phyloP scores from a whole-genome alignment of 2,797 vertebrate species.

The Picus viridis region DNA sequence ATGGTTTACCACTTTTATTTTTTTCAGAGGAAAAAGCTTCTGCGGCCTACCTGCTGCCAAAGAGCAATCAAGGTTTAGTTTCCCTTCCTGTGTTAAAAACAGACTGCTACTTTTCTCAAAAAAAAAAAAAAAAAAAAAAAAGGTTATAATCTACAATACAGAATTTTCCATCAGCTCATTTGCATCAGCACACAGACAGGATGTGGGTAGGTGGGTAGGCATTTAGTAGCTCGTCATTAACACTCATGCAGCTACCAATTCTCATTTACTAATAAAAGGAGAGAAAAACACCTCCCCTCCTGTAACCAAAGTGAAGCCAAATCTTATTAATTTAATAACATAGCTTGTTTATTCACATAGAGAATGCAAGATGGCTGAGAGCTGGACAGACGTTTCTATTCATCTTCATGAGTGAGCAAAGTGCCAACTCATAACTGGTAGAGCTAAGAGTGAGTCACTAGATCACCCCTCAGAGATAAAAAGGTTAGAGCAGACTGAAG shows the following conservation, averaged over 20 bases:
- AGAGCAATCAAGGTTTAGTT: background rate
- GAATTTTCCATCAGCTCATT: background rate
- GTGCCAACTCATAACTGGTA: constrained; percentile 24
- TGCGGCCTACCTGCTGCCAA: background rate
- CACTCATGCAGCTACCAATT: background rate
- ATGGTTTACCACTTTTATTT: constrained; percentile 5
- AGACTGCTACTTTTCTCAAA: background rate
- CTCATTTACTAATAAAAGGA: constrained; percentile 55
- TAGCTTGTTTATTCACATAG: constrained; percentile 3
- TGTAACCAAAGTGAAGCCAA: constrained; percentile 22
- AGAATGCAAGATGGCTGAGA: background rate
- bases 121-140: background rate
- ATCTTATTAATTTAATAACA: constrained; percentile 47
- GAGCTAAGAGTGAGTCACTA: constrained; percentile 60
- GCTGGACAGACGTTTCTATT: constrained; percentile 52
- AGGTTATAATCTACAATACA: background rate
- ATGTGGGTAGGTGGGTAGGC: background rate
- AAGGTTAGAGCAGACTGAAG: constrained; percentile 63
- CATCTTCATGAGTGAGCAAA: constrained; percentile 32
- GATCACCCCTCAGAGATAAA: constrained; percentile 56
- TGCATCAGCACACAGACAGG: background rate
- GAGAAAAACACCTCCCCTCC: constrained; percentile 26
- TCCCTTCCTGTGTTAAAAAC: background rate
- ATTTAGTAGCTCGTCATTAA: constrained; percentile 23
- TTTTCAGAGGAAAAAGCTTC: background rate